Percentiles rank a stretch among this genome's conserved stretches.
Evolutionary conservation across 2,113 vertebrate genomes (phyloP).

Genomic region (Struthio camelus): DNA sequence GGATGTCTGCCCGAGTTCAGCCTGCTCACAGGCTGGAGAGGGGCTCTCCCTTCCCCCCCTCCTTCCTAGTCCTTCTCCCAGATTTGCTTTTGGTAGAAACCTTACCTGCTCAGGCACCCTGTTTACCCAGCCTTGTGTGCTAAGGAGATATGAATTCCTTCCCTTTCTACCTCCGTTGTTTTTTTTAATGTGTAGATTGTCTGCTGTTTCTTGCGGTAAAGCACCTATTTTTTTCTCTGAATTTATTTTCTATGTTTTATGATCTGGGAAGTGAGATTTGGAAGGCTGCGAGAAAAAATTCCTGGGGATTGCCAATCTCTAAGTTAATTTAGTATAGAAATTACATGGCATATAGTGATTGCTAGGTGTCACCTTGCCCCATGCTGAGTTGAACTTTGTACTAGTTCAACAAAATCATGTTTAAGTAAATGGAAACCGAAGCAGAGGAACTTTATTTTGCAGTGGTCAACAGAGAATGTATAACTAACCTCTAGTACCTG

Average conservation of each 20-base stretch:
- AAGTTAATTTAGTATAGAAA: background rate
- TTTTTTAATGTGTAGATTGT: background rate
- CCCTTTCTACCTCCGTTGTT: background rate
- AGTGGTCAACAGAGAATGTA: background rate
- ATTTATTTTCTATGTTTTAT: conserved; percentile 43
- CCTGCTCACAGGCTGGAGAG: background rate
- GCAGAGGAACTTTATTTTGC: background rate
- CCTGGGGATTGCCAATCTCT: background rate
- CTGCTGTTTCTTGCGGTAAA: background rate
- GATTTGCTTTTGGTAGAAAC: background rate
- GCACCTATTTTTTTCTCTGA: background rate
- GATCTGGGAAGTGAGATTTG: background rate
- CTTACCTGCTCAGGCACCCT: background rate
- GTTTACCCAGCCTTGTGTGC: accelerated
- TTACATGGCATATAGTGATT: background rate
- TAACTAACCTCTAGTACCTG: background rate
- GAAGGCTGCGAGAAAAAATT: background rate
- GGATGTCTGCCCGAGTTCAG: accelerated
- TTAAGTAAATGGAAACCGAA: background rate
- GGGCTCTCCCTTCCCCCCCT: background rate
- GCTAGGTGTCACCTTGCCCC: background rate
- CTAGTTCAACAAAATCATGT: background rate
- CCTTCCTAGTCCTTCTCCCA: background rate
- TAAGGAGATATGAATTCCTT: background rate
- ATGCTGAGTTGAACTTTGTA: background rate